Conservation (phyloP, 2,113 vertebrate genomes). For the Archilochus colubris region DNA sequence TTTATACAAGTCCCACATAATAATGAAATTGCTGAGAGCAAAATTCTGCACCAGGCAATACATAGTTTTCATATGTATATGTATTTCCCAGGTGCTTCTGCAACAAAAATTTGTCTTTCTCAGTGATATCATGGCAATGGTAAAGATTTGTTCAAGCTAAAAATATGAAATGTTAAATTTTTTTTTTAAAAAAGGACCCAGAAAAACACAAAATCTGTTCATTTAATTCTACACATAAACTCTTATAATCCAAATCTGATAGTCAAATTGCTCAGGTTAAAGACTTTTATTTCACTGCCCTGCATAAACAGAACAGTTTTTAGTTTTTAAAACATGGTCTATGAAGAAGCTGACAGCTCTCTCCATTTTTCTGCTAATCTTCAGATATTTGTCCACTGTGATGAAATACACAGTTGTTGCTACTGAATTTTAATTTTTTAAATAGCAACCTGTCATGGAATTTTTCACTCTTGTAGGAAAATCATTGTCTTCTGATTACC, state of each 20-base stretch:
- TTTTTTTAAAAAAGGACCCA: not conserved
- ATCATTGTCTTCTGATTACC: not conserved
- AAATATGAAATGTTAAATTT: not conserved
- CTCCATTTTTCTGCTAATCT: not conserved
- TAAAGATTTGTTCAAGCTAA: not conserved
- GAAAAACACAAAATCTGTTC: not conserved
- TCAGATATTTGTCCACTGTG: not conserved
- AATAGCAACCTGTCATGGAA: not conserved
- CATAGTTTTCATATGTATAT: fast-evolving
- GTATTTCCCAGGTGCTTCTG: not conserved
- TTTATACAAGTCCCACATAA: not conserved
- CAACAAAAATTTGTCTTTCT: not conserved
- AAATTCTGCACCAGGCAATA: not conserved
- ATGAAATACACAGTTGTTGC: not conserved
- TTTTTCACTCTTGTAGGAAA: not conserved
- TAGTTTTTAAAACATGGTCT: not conserved
- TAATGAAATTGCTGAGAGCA: not conserved
- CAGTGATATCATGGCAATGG: not conserved
- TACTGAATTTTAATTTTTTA: not conserved
- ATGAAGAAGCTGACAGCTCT: not conserved
- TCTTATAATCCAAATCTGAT: not conserved
- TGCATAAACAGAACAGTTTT: not conserved
- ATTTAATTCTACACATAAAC: not conserved
- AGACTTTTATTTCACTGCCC: not conserved
- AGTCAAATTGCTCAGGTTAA: not conserved